Evolutionary conservation across 2,113 vertebrate species (phyloP).

Genomic region (Datnioides undecimradiatus): DNA sequence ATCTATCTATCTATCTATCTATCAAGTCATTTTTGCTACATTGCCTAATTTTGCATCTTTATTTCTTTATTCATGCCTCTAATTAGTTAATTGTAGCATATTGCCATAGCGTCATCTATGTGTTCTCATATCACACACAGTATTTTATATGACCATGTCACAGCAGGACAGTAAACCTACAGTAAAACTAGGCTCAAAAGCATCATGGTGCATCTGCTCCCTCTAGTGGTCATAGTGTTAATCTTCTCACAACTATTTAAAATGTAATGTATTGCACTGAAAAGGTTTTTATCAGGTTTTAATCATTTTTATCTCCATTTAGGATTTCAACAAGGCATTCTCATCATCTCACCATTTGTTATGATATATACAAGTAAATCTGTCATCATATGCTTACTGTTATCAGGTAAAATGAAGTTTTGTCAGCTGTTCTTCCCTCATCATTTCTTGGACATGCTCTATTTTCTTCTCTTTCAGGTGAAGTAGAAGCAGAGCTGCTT

Average conservation of each 20-base stretch:
- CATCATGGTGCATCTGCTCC: slow-evolving; percentile 38
- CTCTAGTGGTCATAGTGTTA: slow-evolving; percentile 70
- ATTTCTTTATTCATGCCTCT: slow-evolving; percentile 1
- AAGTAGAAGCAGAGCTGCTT: slow-evolving; percentile 94
- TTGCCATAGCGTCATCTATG: not conserved
- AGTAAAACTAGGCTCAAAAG: not conserved
- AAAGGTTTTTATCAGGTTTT: slow-evolving; percentile 1
- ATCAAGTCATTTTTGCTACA: not conserved
- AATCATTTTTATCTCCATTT: not conserved
- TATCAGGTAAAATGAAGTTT: not conserved
- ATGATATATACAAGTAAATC: not conserved
- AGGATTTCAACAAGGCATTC: not conserved
- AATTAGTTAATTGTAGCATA: not conserved
- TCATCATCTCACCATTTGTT: not conserved
- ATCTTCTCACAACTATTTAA: not conserved
- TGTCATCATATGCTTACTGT: not conserved
- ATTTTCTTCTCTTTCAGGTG: slow-evolving; percentile 78
- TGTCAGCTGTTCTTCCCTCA: not conserved
- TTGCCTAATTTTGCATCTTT: slow-evolving; percentile 7
- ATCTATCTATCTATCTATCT: not conserved
- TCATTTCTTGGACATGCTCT: not conserved
- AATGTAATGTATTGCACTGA: not conserved
- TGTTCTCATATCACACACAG: not conserved
- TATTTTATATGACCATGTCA: not conserved
- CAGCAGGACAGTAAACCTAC: not conserved